Evolutionary conservation across 1,140 invertebrate species (phyloP).

Genomic region (Halictus rubicundus): DNA sequence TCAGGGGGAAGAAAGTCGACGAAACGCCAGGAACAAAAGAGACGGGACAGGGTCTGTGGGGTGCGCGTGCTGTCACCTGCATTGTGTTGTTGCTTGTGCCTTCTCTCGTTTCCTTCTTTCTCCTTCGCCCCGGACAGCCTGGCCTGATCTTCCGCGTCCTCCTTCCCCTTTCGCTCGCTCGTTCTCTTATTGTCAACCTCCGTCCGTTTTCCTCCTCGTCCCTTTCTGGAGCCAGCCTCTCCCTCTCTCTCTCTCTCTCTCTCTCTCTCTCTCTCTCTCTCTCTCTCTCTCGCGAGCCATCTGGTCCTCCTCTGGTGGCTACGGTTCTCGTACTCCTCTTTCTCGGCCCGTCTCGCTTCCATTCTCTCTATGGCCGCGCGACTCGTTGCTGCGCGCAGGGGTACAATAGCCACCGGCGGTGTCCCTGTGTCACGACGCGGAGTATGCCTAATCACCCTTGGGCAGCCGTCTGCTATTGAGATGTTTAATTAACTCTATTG

Average conservation of each 20-base stretch:
- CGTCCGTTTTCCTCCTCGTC: neutral
- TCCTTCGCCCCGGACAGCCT: neutral
- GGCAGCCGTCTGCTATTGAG: slow-evolving; percentile 77
- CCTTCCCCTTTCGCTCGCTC: neutral
- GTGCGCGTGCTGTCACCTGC: slow-evolving; percentile 73
- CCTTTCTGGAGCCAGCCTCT: neutral
- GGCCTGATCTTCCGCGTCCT: neutral
- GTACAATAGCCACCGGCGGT: slow-evolving; percentile 73
- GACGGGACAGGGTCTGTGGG: slow-evolving; percentile 62
- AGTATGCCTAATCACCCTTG: slow-evolving; percentile 76
- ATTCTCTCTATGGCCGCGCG: neutral
- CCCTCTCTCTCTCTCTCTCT: neutral
- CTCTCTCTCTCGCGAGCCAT: neutral
- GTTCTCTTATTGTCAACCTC: neutral
- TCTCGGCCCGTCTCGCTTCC: slow-evolving; percentile 16
- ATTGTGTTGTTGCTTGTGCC: slow-evolving; percentile 66
- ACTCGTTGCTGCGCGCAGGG: slow-evolving; percentile 20
- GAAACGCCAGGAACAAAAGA: slow-evolving; percentile 67
- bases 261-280: neutral
- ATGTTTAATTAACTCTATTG: slow-evolving; percentile 79
- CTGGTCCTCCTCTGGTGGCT: slow-evolving; percentile 11
- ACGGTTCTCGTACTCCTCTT: slow-evolving; percentile 2
- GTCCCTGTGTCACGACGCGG: slow-evolving; percentile 59
- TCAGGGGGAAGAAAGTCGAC: slow-evolving; percentile 65
- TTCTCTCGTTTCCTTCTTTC: slow-evolving; percentile 17